Evolutionary conservation across 2,113 vertebrate species (phyloP), one percentile per base, ranked within the genome.

Genomic region (Brachirus orientalis): DNA sequence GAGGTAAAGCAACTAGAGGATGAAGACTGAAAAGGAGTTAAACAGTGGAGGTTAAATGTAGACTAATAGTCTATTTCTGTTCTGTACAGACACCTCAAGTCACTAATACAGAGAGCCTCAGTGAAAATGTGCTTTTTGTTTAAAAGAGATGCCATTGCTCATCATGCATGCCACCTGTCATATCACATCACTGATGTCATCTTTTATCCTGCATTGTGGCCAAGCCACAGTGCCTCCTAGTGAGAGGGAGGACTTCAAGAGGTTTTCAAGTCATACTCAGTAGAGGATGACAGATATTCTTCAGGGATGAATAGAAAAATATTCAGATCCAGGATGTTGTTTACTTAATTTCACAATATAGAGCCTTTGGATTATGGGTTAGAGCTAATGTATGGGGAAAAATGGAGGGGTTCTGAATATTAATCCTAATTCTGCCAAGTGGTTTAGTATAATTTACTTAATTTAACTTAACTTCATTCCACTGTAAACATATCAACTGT

Each of bases 401-500:
- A 57, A 43, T 35, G 33, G 14, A 35, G 0, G 28, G 6, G 28
- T 28, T 67, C 40, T n/a, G 10, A 17, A 28, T 59, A 35, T 70
- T 62, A 61, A 51, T 58, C 69, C 41, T 61, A 40, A 63, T 59
- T 50, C 38, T 11, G 44, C n/a, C 44, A 72, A 33, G 14, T n/a
- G 22, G 48, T 20, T 47, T 44, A n/a, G n/a, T 43, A 5, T 40
- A 13, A 48, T 67, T 57, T 35, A 36, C 56, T 43, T 60, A 47
- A 58, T 79, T 87, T n/a, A n/a, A n/a, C n/a, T n/a, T n/a, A n/a
- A n/a, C n/a, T 79, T 65, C 54, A 33, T 60, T 62, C 69, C 8
- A 62, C 67, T 70, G 69, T 75, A 90, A 84, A 90, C 77, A 84
- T 55, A 76, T 79, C 65, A 62, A 68, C 79, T 86, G 51, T 58